Base-by-base conservation (phyloP, 2,113 vertebrate species). In the Ciconia maguari region DNA sequence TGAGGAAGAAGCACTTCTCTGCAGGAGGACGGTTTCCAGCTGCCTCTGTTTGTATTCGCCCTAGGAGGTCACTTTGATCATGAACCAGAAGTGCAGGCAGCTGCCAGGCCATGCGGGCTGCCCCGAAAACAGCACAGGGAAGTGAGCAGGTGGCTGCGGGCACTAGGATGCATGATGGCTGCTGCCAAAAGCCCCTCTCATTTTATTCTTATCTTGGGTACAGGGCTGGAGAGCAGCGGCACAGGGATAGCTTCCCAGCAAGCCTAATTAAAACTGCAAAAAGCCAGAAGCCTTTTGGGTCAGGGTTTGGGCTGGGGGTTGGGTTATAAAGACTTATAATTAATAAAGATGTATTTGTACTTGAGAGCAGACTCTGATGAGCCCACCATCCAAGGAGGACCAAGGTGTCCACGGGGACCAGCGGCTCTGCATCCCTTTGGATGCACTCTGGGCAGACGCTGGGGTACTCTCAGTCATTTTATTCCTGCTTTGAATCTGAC, bases 121-220 rank as follows among this genome's bases (percentile, higher is more conserved):
- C 64, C 61, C 90, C 29, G 1, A 46, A 36, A 85, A 25, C 60
- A 76, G 70, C 75, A 4, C 46, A 34, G 65, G 34, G 55, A 70
- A 61, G 61, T 1, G 48, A 58, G 89, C 83, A 90, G 76, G 93
- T 61, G 71, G 57, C 83, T 77, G 68, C 2, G 2, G 66, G 52
- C 11, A 4, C 57, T n/a, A 34, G 42, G 48, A 90, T 4, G 2
- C 6, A 1, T 3, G 17, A 68, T 0, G 0, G 61, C 42, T 3
- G 0, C 65, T 85, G 55, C 77, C 77, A 24, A 91, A 72, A 48
- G 36, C 20, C 3, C 1, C 11, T 1, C 48, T 46, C 42, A 16
- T 71, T 89, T 89, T 41, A 87, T 70, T 78, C 52, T 62, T 62
- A 24, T 11, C 9, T 4, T 49, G n/a, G 69, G 21, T 51, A 36